Evolutionary conservation across 2,113 vertebrate genomes (phyloP).

Genomic region (Campylorhamphus procurvoides): DNA sequence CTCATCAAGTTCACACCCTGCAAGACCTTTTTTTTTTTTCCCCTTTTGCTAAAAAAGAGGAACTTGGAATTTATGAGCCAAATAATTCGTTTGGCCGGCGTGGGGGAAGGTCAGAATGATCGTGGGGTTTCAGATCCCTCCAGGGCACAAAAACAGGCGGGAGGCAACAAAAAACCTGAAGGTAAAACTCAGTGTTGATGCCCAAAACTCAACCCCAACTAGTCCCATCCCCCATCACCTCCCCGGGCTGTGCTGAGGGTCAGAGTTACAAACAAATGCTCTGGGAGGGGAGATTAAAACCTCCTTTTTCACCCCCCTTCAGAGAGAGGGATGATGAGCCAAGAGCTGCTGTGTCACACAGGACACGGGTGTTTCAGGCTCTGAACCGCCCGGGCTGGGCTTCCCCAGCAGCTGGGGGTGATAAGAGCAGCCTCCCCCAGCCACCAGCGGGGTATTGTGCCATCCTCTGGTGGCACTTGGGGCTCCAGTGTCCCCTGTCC

Average conservation of each 20-base stretch:
- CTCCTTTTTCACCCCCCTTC: not conserved
- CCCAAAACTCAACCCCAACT: fast-evolving
- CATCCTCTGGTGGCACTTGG: fast-evolving
- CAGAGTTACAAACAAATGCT: not conserved
- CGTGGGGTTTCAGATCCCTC: fast-evolving
- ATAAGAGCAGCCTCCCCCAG: not conserved
- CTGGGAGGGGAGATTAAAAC: not conserved
- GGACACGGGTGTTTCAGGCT: fast-evolving
- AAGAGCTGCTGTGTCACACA: fast-evolving
- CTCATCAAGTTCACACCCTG: not conserved
- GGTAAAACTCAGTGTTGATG: not conserved
- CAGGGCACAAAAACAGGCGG: not conserved
- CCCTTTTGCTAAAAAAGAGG: not conserved
- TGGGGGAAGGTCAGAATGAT: not conserved
- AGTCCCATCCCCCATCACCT: not conserved
- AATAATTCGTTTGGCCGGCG: not conserved
- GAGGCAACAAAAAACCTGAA: not conserved
- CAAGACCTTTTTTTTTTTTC: not conserved
- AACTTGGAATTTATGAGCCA: not conserved
- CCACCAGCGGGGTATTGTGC: fast-evolving
- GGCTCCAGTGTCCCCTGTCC: not conserved
- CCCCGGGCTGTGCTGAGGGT: fast-evolving
- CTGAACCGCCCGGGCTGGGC: fast-evolving
- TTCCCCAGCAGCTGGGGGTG: not conserved
- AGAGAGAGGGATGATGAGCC: fast-evolving